Conservation (phyloP, 2,888 invertebrate species). For the Microplitis manilae region DNA sequence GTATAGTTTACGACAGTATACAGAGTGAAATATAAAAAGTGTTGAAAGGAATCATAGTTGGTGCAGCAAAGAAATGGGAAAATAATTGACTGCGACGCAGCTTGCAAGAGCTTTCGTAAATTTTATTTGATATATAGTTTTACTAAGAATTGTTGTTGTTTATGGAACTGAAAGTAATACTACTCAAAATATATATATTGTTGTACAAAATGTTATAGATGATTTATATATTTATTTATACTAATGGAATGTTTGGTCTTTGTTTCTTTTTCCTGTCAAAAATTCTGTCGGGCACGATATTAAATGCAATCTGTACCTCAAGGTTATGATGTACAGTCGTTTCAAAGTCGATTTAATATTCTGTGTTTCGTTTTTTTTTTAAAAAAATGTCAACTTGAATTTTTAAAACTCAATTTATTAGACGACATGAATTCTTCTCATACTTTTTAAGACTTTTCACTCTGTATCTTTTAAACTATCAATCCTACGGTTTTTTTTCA, state of each 20-base stretch:
- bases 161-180: neutral
- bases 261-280: too few relatives aligned
- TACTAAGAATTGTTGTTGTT: neutral
- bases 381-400: too few relatives aligned
- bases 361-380: too few relatives aligned
- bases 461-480: too few relatives aligned
- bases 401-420: too few relatives aligned
- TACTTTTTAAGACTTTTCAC: too few relatives aligned
- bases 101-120: neutral
- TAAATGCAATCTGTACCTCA: too few relatives aligned
- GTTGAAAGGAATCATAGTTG: neutral
- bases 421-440: too few relatives aligned
- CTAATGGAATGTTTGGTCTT: neutral
- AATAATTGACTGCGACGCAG: conserved; percentile 1
- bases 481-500: too few relatives aligned
- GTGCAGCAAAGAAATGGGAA: neutral
- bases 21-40: neutral
- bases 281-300: too few relatives aligned
- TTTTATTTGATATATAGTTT: neutral
- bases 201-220: neutral
- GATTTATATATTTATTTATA: neutral
- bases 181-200: neutral
- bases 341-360: too few relatives aligned
- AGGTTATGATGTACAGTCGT: too few relatives aligned
- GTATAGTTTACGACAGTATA: neutral